phyloP scores from a whole-genome alignment of 1,140 invertebrate species.

The Heliconius melpomene region DNA sequence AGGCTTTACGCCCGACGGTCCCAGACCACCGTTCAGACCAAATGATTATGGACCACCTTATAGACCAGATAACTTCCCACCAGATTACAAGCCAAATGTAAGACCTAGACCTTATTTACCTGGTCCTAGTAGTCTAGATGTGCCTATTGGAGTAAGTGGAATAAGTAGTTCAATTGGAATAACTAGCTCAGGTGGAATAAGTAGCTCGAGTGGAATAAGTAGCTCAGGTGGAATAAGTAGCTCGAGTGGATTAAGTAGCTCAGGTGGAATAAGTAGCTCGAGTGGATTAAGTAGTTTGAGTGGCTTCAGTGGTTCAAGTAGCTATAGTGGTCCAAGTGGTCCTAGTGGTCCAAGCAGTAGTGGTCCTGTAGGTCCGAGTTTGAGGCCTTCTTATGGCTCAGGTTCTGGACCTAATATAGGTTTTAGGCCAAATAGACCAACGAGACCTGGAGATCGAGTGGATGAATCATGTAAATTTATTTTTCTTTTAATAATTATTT shows the following conservation, averaged over 20 bases:
- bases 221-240: constrained; percentile 1
- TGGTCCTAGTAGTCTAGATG: constrained; percentile 25
- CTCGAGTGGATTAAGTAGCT: not conserved
- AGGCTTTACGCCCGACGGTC: constrained; percentile 10
- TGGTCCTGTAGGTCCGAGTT: not conserved
- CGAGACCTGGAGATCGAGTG: constrained; percentile 43
- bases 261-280: not conserved
- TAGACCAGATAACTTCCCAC: constrained; percentile 23
- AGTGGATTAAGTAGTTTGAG: not conserved
- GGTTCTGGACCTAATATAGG: constrained; percentile 19
- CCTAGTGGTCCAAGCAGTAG: not conserved
- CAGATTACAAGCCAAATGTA: constrained; percentile 27
- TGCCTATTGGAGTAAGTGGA: not conserved
- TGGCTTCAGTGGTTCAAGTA: not conserved
- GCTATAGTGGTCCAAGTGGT: not conserved
- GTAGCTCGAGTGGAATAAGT: not conserved
- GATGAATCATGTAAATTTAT: constrained; percentile 56
- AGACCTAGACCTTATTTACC: constrained; percentile 21
- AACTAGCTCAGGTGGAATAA: not conserved
- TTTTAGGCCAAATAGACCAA: constrained; percentile 30
- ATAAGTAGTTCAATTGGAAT: not conserved
- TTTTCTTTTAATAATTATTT: not conserved
- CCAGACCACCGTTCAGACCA: constrained; percentile 30
- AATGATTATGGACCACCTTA: constrained; percentile 1
- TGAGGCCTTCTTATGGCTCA: constrained; percentile 29